Evolutionary conservation across 2,888 invertebrate genomes (phyloP), one percentile per base, ranked within the genome.

Genomic region (Entomobrya multifasciata): DNA sequence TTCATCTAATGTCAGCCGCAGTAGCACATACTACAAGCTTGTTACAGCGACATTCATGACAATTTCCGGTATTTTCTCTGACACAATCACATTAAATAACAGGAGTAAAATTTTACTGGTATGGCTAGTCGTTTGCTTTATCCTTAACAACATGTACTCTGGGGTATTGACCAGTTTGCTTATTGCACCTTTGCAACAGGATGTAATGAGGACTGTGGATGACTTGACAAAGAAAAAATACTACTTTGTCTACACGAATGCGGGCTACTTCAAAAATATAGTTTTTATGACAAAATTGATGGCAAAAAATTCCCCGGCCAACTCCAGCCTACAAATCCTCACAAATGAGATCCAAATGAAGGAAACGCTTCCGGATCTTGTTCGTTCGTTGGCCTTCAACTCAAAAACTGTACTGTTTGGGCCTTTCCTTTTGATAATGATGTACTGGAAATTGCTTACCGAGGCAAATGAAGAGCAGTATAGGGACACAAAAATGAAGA

Each of bases 61-160:
- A 22, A 52, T 83, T 44, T 62, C 83, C 41, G 62, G 49, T 5
- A 76, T 83, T 30, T 83, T 83, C 52, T 83, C 83, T 13, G 20
- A 15, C 25, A 25, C 52, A 62, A 52, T 65, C 25, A 65, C 74
- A 0, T 4, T 36, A 8, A 65, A 83, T 27, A 76, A 76, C 60
- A 57, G 6, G 11, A 81, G 25, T 27, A 62, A 65, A 44, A 1
- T 72, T n/a, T 52, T 86, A 11, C 52, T 78, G 1, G 27, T 86
- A 25, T 86, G 81, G 86, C 27, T 81, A 0, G 20, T 20, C 10
- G 20, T 22, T 36, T 65, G 76, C 55, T 55, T 67, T 30, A 27
- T 82, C 22, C 41, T 87, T 0, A 82, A 82, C 78, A 82, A 70
- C 47, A 57, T 87, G 20, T 82, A 87, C 55, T 82, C 87, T 8